Evolutionary conservation across 1,140 invertebrate species (phyloP), one percentile per base, ranked within the genome.

Genomic region (Drosophila mojavensis): DNA sequence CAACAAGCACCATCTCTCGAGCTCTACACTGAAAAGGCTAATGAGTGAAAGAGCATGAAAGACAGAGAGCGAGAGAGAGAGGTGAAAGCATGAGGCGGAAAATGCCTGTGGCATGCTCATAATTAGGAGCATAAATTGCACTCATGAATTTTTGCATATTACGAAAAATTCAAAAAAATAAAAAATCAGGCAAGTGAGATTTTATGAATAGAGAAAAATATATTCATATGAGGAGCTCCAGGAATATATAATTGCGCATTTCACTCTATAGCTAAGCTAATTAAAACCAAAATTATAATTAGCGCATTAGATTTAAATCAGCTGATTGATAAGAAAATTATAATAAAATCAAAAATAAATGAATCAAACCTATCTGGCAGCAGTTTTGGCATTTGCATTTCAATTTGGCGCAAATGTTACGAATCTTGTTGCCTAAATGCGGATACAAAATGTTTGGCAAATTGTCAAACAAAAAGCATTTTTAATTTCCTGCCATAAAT

Each of bases 401-500:
- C 56, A 75, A 71, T 75, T 78, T 76, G 20, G 17, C 45, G 17
- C 53, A 60, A 75, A 47, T 68, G 56, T 70, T 33, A 30, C 36
- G 51, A 55, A 59, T 66, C 48, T 55, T 43, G 15, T 51, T 64
- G 51, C 76, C 66, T 58, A 78, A 83, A 73, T 63, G 67, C 67
- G 64, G 70, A 89, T 79, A 71, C 74, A 89, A 77, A 80, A 89
- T 86, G 76, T 80, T 89, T 88, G 83, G 84, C 83, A 88, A 88
- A 89, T 88, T 89, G 83, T 84, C 83, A 88, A 88, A 88, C 80
- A 82, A 84, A 88, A 78, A 89, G 76, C 61, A 78, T 89, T 88
- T 88, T 88, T 89, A 88, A 88, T 88, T 88, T 88, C 83, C 83
- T 89, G 83, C 69, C 54, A 79, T 83, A 88, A 86, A 86, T 86